Conservation (phyloP, 2,888 invertebrate genomes). For the Spodoptera picta region DNA sequence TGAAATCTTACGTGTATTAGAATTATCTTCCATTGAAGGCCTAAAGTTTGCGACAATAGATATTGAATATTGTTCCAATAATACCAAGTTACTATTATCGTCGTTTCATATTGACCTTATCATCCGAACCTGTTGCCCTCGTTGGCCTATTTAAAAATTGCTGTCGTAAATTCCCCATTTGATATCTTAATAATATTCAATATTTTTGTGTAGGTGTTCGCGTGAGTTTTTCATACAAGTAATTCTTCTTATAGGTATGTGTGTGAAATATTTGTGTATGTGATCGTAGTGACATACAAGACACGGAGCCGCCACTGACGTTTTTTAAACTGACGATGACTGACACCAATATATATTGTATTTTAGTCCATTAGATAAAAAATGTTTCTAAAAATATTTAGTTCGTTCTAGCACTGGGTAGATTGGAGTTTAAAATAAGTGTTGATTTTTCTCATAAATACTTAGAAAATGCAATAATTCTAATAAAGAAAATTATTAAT, state of each 20-base stretch:
- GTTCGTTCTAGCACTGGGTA: constrained; percentile 56
- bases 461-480: constrained; percentile 51
- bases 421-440: constrained; percentile 56
- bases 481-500: constrained; percentile 33
- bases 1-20: constrained; percentile 29
- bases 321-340: constrained; percentile 62
- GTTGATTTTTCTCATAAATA: constrained; percentile 50
- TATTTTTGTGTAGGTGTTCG: constrained; percentile 30
- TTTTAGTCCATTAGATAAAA: constrained; percentile 80
- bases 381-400: constrained; percentile 62
- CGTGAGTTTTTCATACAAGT: constrained; percentile 39
- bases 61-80: constrained; percentile 49
- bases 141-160: constrained; percentile 29
- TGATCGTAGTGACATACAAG: constrained; percentile 41
- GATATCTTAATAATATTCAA: constrained; percentile 42
- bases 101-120: no score
- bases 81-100: background rate
- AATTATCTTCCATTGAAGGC: constrained; percentile 24
- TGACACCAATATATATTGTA: constrained; percentile 79
- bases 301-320: constrained; percentile 52
- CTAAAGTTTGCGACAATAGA: constrained; percentile 35
- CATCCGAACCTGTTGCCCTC: background rate
- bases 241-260: constrained; percentile 37
- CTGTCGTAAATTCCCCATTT: constrained; percentile 1
- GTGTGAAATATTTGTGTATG: constrained; percentile 40